A percentile compares a stretch with the other conserved stretches of the same genome.
phyloP scores from a whole-genome alignment of 2,113 vertebrate genomes.

The Sylvietta virens region DNA sequence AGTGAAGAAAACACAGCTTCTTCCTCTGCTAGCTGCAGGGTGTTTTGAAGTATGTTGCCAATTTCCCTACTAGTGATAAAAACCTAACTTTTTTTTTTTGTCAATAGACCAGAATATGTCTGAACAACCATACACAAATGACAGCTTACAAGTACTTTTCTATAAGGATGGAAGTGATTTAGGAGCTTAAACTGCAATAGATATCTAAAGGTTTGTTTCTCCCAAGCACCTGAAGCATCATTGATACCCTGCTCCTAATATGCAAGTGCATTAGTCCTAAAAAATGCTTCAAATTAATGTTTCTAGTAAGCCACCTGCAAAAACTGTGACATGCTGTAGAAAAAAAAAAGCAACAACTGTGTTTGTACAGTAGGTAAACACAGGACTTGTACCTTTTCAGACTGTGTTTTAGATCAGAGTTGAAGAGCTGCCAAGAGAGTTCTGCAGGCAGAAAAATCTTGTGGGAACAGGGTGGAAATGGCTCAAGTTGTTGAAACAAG shows the following conservation, averaged over 20 bases:
- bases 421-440: neutral
- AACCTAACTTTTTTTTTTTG: neutral
- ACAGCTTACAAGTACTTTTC: neutral
- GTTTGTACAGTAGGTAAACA: neutral
- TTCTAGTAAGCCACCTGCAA: neutral
- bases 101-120: neutral
- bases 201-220: neutral
- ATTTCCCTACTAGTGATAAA: neutral
- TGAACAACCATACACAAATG: neutral
- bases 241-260: fast-evolving
- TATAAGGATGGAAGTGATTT: neutral
- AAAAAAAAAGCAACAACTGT: neutral
- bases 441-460: neutral
- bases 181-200: neutral
- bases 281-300: neutral
- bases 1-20: neutral
- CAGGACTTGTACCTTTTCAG: neutral
- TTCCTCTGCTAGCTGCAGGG: neutral
- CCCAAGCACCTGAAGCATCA: neutral
- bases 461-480: neutral
- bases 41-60: neutral
- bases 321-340: neutral
- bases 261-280: neutral
- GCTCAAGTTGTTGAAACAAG: neutral
- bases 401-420: neutral